Base-by-base conservation (phyloP, 2,888 invertebrate species). In the Caradrina clavipalpis region DNA sequence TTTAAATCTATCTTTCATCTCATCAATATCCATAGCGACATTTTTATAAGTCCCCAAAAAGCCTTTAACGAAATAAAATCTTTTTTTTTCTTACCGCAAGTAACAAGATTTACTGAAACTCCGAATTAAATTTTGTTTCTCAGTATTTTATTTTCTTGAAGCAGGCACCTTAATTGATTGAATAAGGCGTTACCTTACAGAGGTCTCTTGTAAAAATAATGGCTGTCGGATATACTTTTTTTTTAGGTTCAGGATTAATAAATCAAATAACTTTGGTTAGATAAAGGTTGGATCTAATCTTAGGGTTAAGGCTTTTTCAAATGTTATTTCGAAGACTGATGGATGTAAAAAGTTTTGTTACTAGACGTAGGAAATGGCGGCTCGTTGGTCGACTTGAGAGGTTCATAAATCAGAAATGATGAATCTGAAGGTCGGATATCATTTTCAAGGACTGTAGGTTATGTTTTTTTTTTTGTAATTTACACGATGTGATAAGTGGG, bases 131-230 rank as follows among this genome's bases (percentile, higher is more conserved):
- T 83, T 82, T 76, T 81, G 69, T 59, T 70, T 56, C 49, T 19
- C 58, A 35, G 81, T 64, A 83, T 83, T 83, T 83, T 83, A 74
- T 79, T 83, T 81, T 79, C 61, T 80, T 55, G 56, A 67, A 70
- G 59, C 69, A 67, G 70, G 73, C 62, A 79, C 73, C 74, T 59
- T 82, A 76, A 82, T 83, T 83, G 73, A 83, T 83, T 78, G 79
- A 83, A 83, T 83, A 69, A 83, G 73, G 73, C 78, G 61, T 82
- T 73, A 71, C 78, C 82, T 80, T 76, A 55, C 60, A 59, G 53
- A 51, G 58, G 73, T 75, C 69, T 66, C 61, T 69, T 69, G 60
- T 19, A 75, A 62, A 69, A 78, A 73, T 80, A 65, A 73, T 71
- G 70, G 70, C 5, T 42, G 58, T 19, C 61, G 67, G 56, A 66